phyloP scores from a whole-genome alignment of 2,797 vertebrate species.

The Tenualosa thibaudeaui region DNA sequence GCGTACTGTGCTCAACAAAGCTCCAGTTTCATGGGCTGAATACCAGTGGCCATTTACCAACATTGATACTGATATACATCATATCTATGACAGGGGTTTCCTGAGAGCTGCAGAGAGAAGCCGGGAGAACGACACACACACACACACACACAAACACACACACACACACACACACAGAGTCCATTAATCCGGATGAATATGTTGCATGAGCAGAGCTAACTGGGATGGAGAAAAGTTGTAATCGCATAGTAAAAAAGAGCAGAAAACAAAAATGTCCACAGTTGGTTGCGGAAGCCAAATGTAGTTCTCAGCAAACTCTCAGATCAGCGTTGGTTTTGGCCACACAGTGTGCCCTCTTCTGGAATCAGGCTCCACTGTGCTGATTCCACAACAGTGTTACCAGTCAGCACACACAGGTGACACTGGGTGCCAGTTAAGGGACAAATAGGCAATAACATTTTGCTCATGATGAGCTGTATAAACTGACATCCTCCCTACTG shows the following conservation, averaged over 20 bases:
- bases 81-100: conserved; percentile 57
- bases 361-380: background rate
- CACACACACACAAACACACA: conserved; percentile 14
- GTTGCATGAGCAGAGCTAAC: conserved; percentile 4
- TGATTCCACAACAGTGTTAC: background rate
- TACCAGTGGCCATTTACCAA: conserved; percentile 57
- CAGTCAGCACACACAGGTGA: too few species aligned
- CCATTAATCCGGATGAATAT: background rate
- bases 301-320: too few species aligned
- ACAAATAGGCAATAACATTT: too few species aligned
- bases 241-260: background rate
- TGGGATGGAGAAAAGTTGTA: conserved; percentile 18
- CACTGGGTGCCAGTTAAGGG: too few species aligned
- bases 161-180: background rate
- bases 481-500: too few species aligned
- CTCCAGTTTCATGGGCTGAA: conserved; percentile 58
- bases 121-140: conserved; percentile 23
- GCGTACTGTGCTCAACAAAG: conserved; percentile 49
- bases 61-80: conserved; percentile 59
- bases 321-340: background rate
- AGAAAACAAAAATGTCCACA: background rate
- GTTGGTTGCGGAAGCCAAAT: too few species aligned
- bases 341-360: background rate
- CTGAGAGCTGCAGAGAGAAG: conserved; percentile 27
- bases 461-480: too few species aligned